Evolutionary conservation across 2,888 invertebrate genomes (phyloP).

Genomic region (Tuberolachnus salignus): DNA sequence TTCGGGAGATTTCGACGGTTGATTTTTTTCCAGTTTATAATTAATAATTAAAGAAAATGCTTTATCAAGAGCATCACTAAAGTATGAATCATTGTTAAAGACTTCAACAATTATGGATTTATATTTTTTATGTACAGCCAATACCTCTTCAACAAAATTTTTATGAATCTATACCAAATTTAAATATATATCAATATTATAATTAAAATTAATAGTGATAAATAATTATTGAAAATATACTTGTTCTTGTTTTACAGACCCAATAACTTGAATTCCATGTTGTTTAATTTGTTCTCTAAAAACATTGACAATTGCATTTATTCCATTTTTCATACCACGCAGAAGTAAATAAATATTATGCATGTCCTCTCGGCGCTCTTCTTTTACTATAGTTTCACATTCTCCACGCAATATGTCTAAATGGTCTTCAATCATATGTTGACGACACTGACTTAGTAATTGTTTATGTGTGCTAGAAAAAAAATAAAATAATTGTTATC

Average conservation of each 20-base stretch:
- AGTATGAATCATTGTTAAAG: constrained; percentile 89
- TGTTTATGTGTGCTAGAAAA: constrained; percentile 33
- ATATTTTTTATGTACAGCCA: constrained; percentile 88
- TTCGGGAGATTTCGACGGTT: constrained; percentile 85
- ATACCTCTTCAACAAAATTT: constrained; percentile 91
- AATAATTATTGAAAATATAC: too few species aligned
- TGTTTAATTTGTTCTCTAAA: constrained; percentile 66
- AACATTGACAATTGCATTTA: constrained; percentile 69
- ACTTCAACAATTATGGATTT: constrained; percentile 82
- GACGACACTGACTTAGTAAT: constrained; percentile 62
- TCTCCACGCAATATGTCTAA: constrained; percentile 76
- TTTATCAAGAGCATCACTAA: constrained; percentile 92
- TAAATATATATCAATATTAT: not conserved
- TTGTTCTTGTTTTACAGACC: constrained; percentile 77
- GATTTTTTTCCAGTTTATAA: constrained; percentile 69
- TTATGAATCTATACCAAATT: constrained; percentile 67
- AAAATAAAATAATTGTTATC: too few species aligned
- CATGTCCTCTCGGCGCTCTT: constrained; percentile 81
- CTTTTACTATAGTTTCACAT: constrained; percentile 75
- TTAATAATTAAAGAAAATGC: constrained; percentile 93
- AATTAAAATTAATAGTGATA: too few species aligned
- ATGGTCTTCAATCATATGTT: constrained; percentile 78
- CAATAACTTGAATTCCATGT: constrained; percentile 65
- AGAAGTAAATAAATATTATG: constrained; percentile 89
- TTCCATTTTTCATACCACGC: constrained; percentile 80